Percentiles rank a stretch among this genome's conserved stretches.
Evolutionary conservation across 2,888 invertebrate genomes (phyloP).

Genomic region (Acanthosepion lycidas): DNA sequence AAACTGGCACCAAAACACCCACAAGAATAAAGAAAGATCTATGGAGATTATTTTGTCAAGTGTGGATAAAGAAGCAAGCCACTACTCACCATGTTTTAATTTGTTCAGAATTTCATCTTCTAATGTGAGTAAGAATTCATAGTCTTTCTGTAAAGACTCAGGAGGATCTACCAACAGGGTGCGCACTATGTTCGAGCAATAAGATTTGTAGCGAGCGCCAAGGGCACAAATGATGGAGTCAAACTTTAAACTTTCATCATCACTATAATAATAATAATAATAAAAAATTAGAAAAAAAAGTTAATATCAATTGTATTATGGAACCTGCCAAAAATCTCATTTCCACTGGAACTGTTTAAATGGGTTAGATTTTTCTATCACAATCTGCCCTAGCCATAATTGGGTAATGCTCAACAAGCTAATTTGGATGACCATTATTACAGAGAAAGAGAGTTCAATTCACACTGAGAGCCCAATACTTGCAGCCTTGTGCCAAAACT

Average conservation of each 20-base stretch:
- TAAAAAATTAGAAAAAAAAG: slow-evolving; percentile 24
- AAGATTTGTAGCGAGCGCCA: slow-evolving; percentile 95
- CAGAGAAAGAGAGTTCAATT: no score
- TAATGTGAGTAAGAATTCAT: slow-evolving; percentile 90
- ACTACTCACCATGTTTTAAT: slow-evolving; percentile 80
- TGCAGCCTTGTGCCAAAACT: no score
- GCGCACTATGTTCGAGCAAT: slow-evolving; percentile 97
- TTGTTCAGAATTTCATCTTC: slow-evolving; percentile 93
- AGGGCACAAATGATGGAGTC: slow-evolving; percentile 96
- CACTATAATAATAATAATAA: slow-evolving; percentile 78
- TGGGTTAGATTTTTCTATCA: no score
- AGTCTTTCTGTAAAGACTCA: slow-evolving; percentile 83
- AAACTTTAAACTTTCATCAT: slow-evolving; percentile 94
- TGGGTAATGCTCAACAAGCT: no score
- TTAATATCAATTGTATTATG: background rate
- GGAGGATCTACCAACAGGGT: slow-evolving; percentile 96
- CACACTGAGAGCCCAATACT: no score
- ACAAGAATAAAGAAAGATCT: no score
- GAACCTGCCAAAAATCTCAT: no score
- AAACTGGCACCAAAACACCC: no score
- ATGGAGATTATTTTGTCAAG: background rate
- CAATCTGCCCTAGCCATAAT: no score
- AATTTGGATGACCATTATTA: no score
- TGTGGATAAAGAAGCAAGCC: background rate
- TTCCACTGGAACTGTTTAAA: no score